phyloP scores from a whole-genome alignment of 2,797 vertebrate genomes.

The Acropternis orthonyx region DNA sequence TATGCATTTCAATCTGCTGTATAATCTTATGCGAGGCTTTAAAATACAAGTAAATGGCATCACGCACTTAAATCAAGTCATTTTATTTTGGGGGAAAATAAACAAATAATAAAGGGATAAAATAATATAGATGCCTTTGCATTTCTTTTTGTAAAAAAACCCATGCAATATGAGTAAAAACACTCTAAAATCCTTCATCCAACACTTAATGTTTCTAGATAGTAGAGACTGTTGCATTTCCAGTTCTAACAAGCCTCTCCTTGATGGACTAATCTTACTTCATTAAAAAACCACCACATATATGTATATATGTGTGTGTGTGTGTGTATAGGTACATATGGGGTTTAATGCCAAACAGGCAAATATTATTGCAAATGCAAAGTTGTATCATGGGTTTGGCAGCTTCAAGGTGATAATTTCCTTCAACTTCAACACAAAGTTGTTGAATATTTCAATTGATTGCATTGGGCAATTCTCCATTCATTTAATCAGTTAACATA shows the following conservation, averaged over 20 bases:
- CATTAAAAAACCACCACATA: neutral
- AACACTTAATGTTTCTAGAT: neutral
- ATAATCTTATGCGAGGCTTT: slow-evolving; percentile 59
- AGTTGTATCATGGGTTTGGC: slow-evolving; percentile 43
- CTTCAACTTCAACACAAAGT: slow-evolving; percentile 50
- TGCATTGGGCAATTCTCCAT: slow-evolving; percentile 41
- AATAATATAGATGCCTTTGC: slow-evolving; percentile 49
- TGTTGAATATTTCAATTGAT: slow-evolving; percentile 59
- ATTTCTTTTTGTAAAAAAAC: neutral
- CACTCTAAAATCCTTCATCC: neutral
- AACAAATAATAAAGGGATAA: slow-evolving; percentile 64
- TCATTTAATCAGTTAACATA: slow-evolving; percentile 62
- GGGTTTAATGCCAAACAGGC: slow-evolving; percentile 40
- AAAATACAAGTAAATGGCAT: slow-evolving; percentile 75
- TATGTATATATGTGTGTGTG: neutral
- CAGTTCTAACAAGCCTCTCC: slow-evolving; percentile 30
- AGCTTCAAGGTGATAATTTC: slow-evolving; percentile 59
- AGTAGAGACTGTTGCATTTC: neutral
- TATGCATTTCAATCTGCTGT: slow-evolving; percentile 69
- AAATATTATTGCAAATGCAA: slow-evolving; percentile 43
- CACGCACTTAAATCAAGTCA: slow-evolving; percentile 64
- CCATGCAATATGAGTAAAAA: neutral
- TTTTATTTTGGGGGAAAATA: slow-evolving; percentile 68
- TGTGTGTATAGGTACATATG: neutral
- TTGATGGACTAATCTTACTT: slow-evolving; percentile 45